Evolutionary conservation across 2,797 vertebrate genomes (phyloP), one percentile per base, ranked within the genome.

Genomic region (Chiroxiphia lanceolata): DNA sequence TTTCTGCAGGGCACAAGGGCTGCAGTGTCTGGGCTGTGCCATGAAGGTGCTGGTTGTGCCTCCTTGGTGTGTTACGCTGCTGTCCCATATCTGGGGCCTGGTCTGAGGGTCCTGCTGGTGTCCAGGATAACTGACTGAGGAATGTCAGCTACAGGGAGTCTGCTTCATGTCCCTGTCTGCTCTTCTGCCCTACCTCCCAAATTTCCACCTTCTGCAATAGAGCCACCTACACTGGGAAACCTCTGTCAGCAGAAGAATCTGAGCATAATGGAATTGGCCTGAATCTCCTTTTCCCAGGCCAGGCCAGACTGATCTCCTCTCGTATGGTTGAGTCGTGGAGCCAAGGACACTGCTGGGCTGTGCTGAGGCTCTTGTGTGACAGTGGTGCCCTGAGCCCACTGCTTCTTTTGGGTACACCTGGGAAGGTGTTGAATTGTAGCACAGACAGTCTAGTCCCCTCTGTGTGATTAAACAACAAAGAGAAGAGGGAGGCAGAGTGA

Each of bases 61-160:
- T 68, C 14, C 57, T 22, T 1, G 0, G 27, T 6, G 26, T 15
- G 4, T 5, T 12, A 9, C 4, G 1, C 57, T 48, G 36, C 56
- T n/a, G 18, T 53, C 36, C 38, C 59, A 15, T 34, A 13, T 2
- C 44, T 20, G 56, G 12, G 33, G 4, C 31, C 50, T 48, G 31
- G 5, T 48, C 42, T 36, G 13, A 14, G 10, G 50, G 18, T 67
- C 16, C n/a, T 27, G 44, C 3, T 11, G 18, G 63, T 50, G 47
- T 57, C 34, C 18, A 7, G 67, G 31, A 6, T 59, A 50, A 23
- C 18, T 6, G 19, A 31, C n/a, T 0, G 11, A 42, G n/a, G 54
- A 23, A 13, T 17, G 7, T 19, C 7, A 33, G 6, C 17, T 38
- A 1, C 12, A 23, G 33, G 9, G 13, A 31, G 22, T 25, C n/a